Base-by-base conservation (phyloP, 2,888 invertebrate species). In the Pyralis farinalis region DNA sequence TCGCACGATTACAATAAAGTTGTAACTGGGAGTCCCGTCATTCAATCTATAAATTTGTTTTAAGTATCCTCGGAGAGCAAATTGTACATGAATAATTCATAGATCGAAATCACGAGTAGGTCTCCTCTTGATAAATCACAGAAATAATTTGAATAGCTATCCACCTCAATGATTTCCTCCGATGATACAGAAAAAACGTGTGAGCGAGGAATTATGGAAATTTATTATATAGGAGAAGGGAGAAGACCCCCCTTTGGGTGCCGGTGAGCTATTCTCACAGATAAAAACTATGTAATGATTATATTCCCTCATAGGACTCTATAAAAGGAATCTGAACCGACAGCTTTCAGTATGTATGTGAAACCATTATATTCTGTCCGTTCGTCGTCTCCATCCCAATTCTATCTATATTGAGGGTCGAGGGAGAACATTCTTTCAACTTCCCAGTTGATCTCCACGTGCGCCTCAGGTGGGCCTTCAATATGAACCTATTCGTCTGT, bases 161-260 rank as follows among this genome's bases (percentile, higher is more conserved):
- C 45, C 47, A 60, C 55, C 49, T 63, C 58, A 47, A 50, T 55
- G 56, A 54, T 50, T 56, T 49, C 43, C 34, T 3, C 9, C 8
- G 44, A 33, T 40, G 52, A 51, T 53, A 55, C 53, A 55, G 52
- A 62, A 58, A 56, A 57, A 49, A 51, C 47, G 51, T 50, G 41
- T 22, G 12, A 11, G 33, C 30, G 16, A 12, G 22, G 12, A 63
- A 55, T 63, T 63, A 63, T 63, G 63, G 56, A 63, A 58, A 62
- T 62, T 58, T 52, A 58, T 55, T 46, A 42, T 48, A 43, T 40
- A 28, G n/a, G n/a, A n/a, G n/a, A 16, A 16, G 37, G 31, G 7
- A 12, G 7, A 8, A n/a, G 7, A 25, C n/a, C 25, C 25, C 25
- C 25, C 25, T n/a, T 7, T 36, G 42, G 43, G 12, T 22, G 32